Evolutionary conservation across 64 coral and sea anemone species (phyloP), one percentile per base, ranked within the genome.

Genomic region (Stichodactyla mertensii): DNA sequence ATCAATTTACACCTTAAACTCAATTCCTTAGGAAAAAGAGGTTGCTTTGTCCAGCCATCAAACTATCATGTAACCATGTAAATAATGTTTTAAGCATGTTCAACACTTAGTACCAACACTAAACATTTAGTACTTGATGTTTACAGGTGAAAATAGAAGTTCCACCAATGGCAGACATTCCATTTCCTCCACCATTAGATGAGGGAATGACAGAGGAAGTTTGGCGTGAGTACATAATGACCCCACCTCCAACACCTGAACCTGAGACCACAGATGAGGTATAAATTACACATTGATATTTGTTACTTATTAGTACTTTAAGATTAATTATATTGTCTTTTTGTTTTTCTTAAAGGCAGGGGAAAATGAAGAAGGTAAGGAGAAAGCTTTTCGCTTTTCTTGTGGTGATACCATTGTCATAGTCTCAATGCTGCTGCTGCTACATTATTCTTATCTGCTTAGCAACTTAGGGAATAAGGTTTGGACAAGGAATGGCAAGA

Each of bases 121-220:
- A 66, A 66, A 36, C 2, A 36, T 28, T 16, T 6, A 7, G 4
- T 66, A 5, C 62, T 61, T 16, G 18, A 66, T 12, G 27, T 36
- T 36, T 36, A 24, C 19, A 99, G 97, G 23, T 99, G 12, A 87
- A 70, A 52, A 64, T 99, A 80, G 97, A 99, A 87, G 90, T 95
- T 45, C 90, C 97, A 69, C 97, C 92, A 20, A 78, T 90, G 18
- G 90, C 85, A 13, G 86, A 86, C 58, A 77, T 92, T 55, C 97
- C 96, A 23, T 98, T 92, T 55, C 96, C 96, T 59, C 93, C 97
- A 13, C 97, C 97, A 27, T 62, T 99, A 55, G 97, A 99, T 87
- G 97, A 99, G 82, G 97, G 97, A 6, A 92, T 99, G 93, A 90
- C 93, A 61, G 97, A 99, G 61, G 97, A 95, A 55, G 61, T 99